phyloP scores from a whole-genome alignment of 2,113 vertebrate species.

The Nothobranchius kuhntae region DNA sequence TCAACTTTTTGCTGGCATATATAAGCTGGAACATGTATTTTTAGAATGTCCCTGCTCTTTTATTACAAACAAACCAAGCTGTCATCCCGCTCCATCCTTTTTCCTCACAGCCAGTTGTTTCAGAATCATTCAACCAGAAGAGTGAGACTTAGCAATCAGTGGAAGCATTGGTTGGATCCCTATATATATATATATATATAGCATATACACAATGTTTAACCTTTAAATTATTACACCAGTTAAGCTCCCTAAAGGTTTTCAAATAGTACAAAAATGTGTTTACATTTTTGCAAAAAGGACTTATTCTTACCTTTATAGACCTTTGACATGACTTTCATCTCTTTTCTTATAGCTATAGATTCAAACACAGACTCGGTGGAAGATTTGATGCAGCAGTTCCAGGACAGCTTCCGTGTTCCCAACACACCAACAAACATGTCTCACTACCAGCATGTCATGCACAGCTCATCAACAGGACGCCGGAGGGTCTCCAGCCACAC shows the following conservation, averaged over 20 bases:
- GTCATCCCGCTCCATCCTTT: neutral
- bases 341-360: constrained; percentile 78
- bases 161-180: constrained; percentile 52
- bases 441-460: constrained; percentile 88
- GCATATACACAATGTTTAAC: too few relatives aligned
- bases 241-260: neutral
- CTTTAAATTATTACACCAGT: too few relatives aligned
- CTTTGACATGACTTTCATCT: constrained; percentile 40
- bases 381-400: constrained; percentile 96
- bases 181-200: neutral
- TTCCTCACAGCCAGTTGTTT: constrained; percentile 49
- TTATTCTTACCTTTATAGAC: constrained; percentile 15
- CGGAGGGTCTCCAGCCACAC: constrained; percentile 85
- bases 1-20: constrained; percentile 18
- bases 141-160: constrained; percentile 56
- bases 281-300: constrained; percentile 18
- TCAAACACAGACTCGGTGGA: constrained; percentile 90
- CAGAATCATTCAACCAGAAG: constrained; percentile 66
- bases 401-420: constrained; percentile 92
- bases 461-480: constrained; percentile 84
- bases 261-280: constrained; percentile 8
- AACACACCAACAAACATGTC: constrained; percentile 90
- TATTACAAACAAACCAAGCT: constrained; percentile 13
- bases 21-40: constrained; percentile 40
- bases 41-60: neutral